phyloP scores from a whole-genome alignment of 1,140 invertebrate genomes.

The Scylla paramamosain region DNA sequence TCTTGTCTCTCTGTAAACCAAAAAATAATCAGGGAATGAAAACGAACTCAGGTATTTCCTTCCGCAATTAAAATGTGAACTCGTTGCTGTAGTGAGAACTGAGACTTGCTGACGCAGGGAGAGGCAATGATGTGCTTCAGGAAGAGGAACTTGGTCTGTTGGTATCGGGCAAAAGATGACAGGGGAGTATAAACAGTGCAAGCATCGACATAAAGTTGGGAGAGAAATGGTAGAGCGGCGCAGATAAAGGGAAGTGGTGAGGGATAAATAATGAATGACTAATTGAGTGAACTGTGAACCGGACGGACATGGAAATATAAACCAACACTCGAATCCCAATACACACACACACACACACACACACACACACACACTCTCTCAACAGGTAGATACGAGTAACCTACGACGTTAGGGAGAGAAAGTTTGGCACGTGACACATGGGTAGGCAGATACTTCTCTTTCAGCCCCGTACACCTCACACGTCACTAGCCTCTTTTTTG shows the following conservation, averaged over 20 bases:
- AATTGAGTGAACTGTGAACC: background rate
- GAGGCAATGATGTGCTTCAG: too few species aligned
- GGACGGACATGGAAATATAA: background rate
- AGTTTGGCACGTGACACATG: too few species aligned
- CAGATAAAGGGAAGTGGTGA: background rate
- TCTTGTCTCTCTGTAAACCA: background rate
- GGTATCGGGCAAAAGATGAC: background rate
- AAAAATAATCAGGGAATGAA: background rate
- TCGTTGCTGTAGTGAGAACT: background rate
- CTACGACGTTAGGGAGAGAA: too few species aligned
- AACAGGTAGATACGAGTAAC: background rate
- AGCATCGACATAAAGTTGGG: too few species aligned
- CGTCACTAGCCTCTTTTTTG: too few species aligned
- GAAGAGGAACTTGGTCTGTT: too few species aligned
- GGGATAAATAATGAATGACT: background rate
- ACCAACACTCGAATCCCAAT: background rate
- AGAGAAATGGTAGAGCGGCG: background rate
- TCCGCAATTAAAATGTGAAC: background rate
- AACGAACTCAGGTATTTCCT: background rate
- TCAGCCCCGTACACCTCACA: too few species aligned
- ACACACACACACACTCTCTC: background rate
- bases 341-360: background rate
- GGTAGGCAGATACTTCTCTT: too few species aligned
- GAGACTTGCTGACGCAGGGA: too few species aligned
- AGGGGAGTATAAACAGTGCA: too few species aligned